These are phyloP conservation scores for Hermetia illucens DNA, from an alignment of 1,140 invertebrate genomes.

Conservation along the genomic window DNA sequence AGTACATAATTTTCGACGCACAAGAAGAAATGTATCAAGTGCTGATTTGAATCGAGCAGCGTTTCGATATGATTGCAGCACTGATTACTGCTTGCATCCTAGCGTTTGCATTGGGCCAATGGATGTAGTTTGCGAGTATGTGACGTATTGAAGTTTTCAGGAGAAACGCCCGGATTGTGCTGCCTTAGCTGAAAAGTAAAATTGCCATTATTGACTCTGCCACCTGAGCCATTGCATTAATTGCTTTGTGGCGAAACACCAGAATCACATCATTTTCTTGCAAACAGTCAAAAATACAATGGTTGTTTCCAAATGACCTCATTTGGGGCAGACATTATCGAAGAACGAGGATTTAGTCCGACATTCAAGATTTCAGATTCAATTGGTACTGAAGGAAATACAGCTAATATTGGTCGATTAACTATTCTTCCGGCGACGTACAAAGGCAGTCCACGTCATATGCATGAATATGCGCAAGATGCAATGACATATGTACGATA, in stretches of 20 bases:
- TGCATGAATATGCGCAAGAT: constrained; percentile 31
- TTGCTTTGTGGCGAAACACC: constrained; percentile 24
- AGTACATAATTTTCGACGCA: constrained; percentile 20
- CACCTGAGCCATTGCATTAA: constrained; percentile 14
- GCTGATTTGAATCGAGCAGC: constrained; percentile 11
- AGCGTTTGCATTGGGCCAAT: constrained; percentile 12
- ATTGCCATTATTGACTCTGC: constrained; percentile 8
- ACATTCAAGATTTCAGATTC: constrained; percentile 13
- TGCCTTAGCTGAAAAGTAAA: constrained; percentile 9
- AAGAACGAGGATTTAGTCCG: constrained; percentile 13
- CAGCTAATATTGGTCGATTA: too few relatives aligned
- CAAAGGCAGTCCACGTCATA: constrained; percentile 27
- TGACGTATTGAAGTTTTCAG: constrained; percentile 3
- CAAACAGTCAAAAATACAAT: constrained; percentile 13
- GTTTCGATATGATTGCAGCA: constrained; percentile 24
- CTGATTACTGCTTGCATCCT: constrained; percentile 24
- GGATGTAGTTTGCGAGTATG: constrained; percentile 2
- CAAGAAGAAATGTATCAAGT: constrained; percentile 23
- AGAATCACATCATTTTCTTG: constrained; percentile 24
- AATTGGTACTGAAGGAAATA: too few relatives aligned
- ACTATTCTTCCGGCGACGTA: too few relatives aligned
- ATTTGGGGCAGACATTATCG: constrained; percentile 1
- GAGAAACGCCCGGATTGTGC: constrained; percentile 4
- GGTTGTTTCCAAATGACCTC: constrained; percentile 4
- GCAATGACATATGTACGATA: constrained; percentile 27